Evolutionary conservation across 1,140 invertebrate genomes (phyloP).

Genomic region (Atta colombica): DNA sequence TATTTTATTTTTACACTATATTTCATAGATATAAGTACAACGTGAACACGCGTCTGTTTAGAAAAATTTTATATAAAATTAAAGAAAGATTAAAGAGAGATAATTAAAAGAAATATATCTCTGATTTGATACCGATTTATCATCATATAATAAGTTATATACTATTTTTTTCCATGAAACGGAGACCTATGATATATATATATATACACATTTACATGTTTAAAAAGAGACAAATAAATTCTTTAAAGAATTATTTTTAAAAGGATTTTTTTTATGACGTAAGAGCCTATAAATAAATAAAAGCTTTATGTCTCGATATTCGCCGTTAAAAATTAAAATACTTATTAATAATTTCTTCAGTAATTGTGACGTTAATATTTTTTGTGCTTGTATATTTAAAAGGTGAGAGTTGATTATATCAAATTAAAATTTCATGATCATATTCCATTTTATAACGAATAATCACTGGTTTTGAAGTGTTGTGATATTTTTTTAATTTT

Average conservation of each 20-base stretch:
- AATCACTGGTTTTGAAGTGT: neutral
- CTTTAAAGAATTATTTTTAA: conserved; percentile 45
- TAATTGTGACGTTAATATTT: neutral
- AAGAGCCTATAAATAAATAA: conserved; percentile 44
- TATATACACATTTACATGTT: conserved; percentile 9
- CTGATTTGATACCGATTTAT: conserved; percentile 2
- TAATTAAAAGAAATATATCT: neutral
- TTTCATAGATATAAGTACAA: neutral
- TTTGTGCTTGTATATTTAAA: neutral
- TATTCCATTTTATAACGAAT: neutral
- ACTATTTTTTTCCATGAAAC: conserved; percentile 21
- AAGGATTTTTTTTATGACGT: neutral
- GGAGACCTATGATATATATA: neutral
- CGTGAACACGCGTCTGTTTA: neutral
- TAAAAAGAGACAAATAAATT: conserved; percentile 45
- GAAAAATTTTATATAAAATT: neutral
- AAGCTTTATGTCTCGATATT: neutral
- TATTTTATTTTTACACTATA: conserved; percentile 2
- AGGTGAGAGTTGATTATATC: neutral
- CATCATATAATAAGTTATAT: conserved; percentile 4
- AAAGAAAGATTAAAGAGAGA: no score
- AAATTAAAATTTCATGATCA: neutral
- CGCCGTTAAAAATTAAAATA: neutral
- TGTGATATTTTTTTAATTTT: neutral
- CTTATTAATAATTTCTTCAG: neutral